These are phyloP conservation scores for Tuta absoluta DNA, from an alignment of 2,888 invertebrate species.

Conservation along the genomic window DNA sequence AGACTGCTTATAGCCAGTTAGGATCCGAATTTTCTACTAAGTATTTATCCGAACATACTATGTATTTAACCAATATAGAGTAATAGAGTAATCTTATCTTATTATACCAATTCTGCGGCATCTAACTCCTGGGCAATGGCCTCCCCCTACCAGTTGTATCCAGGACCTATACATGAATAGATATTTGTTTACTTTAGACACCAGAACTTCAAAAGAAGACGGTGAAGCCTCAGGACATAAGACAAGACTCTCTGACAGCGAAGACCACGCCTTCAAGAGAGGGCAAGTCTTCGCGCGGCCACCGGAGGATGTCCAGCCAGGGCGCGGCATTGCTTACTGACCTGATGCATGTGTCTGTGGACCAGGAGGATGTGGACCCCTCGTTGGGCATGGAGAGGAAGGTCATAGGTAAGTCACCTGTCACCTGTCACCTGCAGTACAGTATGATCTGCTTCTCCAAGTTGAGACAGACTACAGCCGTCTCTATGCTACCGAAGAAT, in stretches of 20 bases:
- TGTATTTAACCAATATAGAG: too few relatives aligned
- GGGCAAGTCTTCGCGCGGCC: slow-evolving; percentile 51
- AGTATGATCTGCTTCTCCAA: too few relatives aligned
- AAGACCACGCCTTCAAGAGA: slow-evolving; percentile 62
- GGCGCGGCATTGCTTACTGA: slow-evolving; percentile 62
- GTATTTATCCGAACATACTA: too few relatives aligned
- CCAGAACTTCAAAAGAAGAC: slow-evolving; percentile 66
- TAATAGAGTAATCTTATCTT: too few relatives aligned
- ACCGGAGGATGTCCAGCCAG: slow-evolving; percentile 68
- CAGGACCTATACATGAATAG: too few relatives aligned
- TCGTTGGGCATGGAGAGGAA: slow-evolving; percentile 62
- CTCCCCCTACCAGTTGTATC: too few relatives aligned
- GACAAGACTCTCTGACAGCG: slow-evolving; percentile 40
- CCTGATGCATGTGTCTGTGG: slow-evolving; percentile 63
- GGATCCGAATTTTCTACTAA: too few relatives aligned
- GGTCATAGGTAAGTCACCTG: slow-evolving; percentile 53
- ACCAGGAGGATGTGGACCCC: slow-evolving; percentile 57
- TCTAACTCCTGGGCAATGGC: too few relatives aligned
- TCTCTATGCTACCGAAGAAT: slow-evolving; percentile 60
- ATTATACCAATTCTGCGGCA: too few relatives aligned
- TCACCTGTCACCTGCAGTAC: too few relatives aligned
- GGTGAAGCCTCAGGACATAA: slow-evolving; percentile 50
- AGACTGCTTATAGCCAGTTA: too few relatives aligned
- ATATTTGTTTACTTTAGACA: slow-evolving; percentile 48
- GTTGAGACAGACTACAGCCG: too few relatives aligned